A percentile compares a stretch with the other conserved stretches of the same genome.
phyloP scores from a whole-genome alignment of 2,888 invertebrate species.

The Callinectes sapidus region DNA sequence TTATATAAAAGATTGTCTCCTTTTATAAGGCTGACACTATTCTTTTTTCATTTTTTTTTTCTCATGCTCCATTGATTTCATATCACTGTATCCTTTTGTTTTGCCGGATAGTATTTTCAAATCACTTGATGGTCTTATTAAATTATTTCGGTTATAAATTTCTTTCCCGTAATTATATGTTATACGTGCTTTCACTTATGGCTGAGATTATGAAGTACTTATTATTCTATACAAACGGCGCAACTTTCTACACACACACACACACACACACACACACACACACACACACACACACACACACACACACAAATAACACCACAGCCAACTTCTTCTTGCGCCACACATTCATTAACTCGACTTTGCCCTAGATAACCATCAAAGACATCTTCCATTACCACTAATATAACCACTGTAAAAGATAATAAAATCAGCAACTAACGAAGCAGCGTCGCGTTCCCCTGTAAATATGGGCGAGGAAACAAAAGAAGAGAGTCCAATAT shows the following conservation, averaged over 20 bases:
- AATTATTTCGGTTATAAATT: not conserved
- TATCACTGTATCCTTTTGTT: too few relatives aligned
- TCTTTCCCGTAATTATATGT: not conserved
- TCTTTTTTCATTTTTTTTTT: too few relatives aligned
- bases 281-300: slow-evolving; percentile 21
- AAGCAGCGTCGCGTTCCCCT: slow-evolving; percentile 3
- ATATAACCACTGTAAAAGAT: slow-evolving; percentile 39
- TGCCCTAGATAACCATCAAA: slow-evolving; percentile 47
- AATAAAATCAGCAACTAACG: slow-evolving; percentile 49
- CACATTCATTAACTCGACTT: not conserved
- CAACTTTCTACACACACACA: slow-evolving; percentile 18
- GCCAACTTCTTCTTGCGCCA: not conserved
- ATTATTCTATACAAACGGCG: not conserved
- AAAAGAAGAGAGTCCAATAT: slow-evolving; percentile 19
- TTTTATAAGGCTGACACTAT: too few relatives aligned
- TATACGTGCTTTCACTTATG: not conserved
- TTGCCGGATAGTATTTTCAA: too few relatives aligned
- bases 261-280: slow-evolving; percentile 26
- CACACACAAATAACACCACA: slow-evolving; percentile 3
- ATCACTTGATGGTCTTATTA: too few relatives aligned
- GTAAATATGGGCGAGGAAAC: slow-evolving; percentile 22
- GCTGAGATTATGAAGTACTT: not conserved
- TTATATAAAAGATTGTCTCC: too few relatives aligned
- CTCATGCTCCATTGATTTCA: too few relatives aligned
- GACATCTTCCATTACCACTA: slow-evolving; percentile 56